Conservation (phyloP, 2,113 vertebrate species). For the Nansenia antarctica region DNA sequence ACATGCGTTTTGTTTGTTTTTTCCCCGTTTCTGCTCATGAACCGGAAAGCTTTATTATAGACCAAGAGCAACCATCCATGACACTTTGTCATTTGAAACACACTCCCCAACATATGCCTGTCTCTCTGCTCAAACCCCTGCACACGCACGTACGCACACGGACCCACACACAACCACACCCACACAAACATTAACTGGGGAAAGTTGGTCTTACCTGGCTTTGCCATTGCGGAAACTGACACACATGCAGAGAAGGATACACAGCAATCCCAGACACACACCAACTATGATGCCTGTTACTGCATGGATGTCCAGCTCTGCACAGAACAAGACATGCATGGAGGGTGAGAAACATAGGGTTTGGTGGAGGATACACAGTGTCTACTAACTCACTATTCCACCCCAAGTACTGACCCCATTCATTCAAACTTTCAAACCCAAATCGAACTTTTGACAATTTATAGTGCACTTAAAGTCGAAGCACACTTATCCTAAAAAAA, state of each 20-base stretch:
- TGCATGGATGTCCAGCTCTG: conserved; percentile 89
- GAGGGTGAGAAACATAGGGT: conserved; percentile 1
- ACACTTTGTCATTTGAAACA: not conserved
- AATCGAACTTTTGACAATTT: too few relatives aligned
- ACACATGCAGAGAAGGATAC: conserved; percentile 95
- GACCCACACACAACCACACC: conserved; percentile 2
- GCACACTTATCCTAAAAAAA: too few relatives aligned
- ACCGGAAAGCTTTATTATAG: conserved; percentile 25
- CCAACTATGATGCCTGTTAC: conserved; percentile 95
- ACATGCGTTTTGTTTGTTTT: conserved; percentile 9
- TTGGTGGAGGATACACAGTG: too few relatives aligned
- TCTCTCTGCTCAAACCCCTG: not conserved
- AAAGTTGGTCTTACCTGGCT: conserved; percentile 83
- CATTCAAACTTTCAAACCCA: too few relatives aligned
- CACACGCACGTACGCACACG: not conserved
- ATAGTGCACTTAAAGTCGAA: too few relatives aligned
- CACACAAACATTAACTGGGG: too few relatives aligned
- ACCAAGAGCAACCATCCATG: conserved; percentile 27
- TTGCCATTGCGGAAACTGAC: conserved; percentile 88
- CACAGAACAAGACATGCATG: conserved; percentile 4
- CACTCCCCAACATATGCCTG: not conserved
- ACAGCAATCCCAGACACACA: conserved; percentile 92
- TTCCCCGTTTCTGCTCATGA: conserved; percentile 32
- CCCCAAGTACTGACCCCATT: not conserved
- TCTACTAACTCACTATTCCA: too few relatives aligned